phyloP scores from a whole-genome alignment of 2,113 vertebrate genomes.

The Puffinus mauretanicus region DNA sequence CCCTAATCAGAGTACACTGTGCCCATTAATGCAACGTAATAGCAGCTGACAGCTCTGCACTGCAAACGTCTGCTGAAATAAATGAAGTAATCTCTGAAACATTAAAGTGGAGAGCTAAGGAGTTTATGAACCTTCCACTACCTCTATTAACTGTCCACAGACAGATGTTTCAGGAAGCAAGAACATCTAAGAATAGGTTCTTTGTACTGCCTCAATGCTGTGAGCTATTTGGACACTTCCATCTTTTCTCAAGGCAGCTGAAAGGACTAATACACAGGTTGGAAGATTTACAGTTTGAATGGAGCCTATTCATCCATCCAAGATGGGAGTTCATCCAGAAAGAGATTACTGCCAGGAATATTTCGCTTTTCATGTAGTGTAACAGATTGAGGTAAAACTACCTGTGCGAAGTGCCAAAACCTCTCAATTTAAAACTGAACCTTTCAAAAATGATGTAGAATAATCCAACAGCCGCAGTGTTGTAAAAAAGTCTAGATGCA shows the following conservation, averaged over 20 bases:
- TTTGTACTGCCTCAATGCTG: background rate
- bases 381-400: background rate
- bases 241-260: background rate
- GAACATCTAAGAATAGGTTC: background rate
- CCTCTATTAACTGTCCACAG: conserved; percentile 7
- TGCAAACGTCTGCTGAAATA: background rate
- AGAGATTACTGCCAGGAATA: conserved; percentile 3
- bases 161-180: background rate
- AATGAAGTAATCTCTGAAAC: conserved; percentile 2
- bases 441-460: background rate
- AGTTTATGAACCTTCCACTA: conserved; percentile 9
- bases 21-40: background rate
- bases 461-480: background rate
- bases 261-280: background rate
- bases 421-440: background rate
- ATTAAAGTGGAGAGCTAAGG: background rate
- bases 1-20: background rate
- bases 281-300: conserved; percentile 14
- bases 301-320: background rate
- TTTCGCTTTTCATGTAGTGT: background rate
- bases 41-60: conserved; percentile 3
- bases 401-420: background rate
- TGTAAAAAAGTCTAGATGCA: background rate
- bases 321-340: background rate
- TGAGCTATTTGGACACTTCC: background rate